Percentiles rank a stretch among this genome's conserved stretches.
Evolutionary conservation across 1,140 invertebrate species (phyloP).

Genomic region (Subanguina moxae): DNA sequence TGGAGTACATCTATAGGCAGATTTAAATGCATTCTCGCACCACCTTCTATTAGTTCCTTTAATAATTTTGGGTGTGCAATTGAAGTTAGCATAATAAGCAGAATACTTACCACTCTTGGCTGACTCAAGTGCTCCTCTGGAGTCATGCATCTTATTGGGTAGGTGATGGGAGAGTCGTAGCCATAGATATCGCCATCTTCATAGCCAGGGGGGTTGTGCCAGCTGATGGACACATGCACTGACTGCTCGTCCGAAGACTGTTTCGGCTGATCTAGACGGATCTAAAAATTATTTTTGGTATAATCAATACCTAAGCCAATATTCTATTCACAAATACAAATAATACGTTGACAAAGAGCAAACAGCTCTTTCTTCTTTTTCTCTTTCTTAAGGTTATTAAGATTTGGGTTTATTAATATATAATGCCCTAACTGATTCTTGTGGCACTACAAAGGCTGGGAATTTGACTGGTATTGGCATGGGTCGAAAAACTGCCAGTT

Average conservation of each 20-base stretch:
- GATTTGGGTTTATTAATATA: too few relatives aligned
- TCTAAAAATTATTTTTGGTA: conserved; percentile 23
- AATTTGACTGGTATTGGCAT: conserved; percentile 34
- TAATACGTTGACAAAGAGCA: too few relatives aligned
- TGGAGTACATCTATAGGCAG: conserved; percentile 41
- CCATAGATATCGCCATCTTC: conserved; percentile 43
- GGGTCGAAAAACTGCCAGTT: conserved; percentile 39
- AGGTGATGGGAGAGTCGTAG: conserved; percentile 39
- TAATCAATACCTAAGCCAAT: too few relatives aligned
- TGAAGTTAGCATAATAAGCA: conserved; percentile 3
- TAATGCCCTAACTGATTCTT: conserved; percentile 29
- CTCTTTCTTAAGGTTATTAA: too few relatives aligned
- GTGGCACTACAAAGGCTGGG: conserved; percentile 34
- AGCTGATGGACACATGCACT: conserved; percentile 41
- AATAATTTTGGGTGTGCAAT: not conserved
- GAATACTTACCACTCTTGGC: conserved; percentile 21
- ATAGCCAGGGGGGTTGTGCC: conserved; percentile 41
- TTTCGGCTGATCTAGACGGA: conserved; percentile 37
- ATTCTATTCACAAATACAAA: too few relatives aligned
- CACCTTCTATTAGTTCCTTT: conserved; percentile 41
- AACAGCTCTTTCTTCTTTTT: too few relatives aligned
- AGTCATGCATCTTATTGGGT: conserved; percentile 42
- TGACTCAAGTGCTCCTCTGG: conserved; percentile 36
- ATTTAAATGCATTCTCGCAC: conserved; percentile 40
- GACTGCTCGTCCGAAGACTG: conserved; percentile 37